These are phyloP conservation scores for Tarsius wallacei DNA, from an alignment of 2,797 vertebrate species.

Conservation along the genomic window DNA sequence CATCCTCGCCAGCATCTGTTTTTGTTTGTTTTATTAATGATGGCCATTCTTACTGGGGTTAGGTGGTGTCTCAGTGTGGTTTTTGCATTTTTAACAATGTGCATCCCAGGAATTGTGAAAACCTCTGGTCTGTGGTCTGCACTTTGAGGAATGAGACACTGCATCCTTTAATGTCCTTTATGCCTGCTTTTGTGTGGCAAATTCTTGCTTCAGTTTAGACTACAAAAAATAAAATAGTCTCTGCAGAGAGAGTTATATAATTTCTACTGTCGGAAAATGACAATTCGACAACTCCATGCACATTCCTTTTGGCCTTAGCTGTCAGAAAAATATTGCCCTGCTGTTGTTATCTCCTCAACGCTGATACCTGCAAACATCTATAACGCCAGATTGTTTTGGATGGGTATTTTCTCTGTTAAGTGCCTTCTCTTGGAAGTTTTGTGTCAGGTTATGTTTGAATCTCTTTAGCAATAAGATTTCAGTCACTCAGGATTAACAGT, in stretches of 20 bases:
- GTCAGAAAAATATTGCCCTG: background rate
- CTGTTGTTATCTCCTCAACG: background rate
- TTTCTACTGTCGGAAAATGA: conserved; percentile 49
- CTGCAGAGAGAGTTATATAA: background rate
- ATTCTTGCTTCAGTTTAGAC: conserved; percentile 12
- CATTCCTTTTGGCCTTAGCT: conserved; percentile 54
- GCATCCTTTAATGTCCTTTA: background rate
- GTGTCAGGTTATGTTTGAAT: background rate
- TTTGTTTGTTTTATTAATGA: too few relatives aligned
- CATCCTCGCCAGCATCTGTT: too few relatives aligned
- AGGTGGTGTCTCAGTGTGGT: too few relatives aligned
- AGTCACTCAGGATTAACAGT: background rate
- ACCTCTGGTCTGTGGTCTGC: background rate
- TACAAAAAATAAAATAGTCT: background rate
- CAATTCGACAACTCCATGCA: background rate
- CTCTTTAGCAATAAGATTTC: background rate
- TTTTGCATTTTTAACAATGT: too few relatives aligned
- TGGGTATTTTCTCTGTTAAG: background rate
- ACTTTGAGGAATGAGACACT: background rate
- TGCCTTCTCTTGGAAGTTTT: background rate
- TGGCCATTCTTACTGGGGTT: too few relatives aligned
- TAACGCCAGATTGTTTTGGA: background rate
- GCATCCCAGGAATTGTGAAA: too few relatives aligned
- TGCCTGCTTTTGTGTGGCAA: background rate
- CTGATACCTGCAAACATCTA: background rate